A percentile compares a stretch with the other conserved stretches of the same genome.
These are phyloP conservation scores for Campoletis sonorensis DNA, from an alignment of 1,140 invertebrate genomes.

Conservation along the genomic window DNA sequence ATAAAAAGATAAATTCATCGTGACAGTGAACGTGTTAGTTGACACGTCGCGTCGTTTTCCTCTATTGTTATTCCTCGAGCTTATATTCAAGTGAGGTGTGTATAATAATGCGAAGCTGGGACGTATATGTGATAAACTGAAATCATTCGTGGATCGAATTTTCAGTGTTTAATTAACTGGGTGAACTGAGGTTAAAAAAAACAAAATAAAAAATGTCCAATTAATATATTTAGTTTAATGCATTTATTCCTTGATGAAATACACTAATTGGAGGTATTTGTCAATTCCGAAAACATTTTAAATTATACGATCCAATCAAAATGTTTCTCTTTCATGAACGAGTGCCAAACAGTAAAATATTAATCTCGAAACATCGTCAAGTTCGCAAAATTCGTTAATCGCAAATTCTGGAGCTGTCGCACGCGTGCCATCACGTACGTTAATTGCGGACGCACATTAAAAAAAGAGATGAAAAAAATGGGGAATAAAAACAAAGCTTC, in stretches of 20 bases:
- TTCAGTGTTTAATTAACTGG: no score
- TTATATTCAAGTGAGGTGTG: not conserved
- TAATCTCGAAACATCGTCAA: not conserved
- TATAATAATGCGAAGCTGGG: no score
- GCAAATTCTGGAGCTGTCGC: conserved; percentile 1
- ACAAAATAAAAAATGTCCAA: no score
- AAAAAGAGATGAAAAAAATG: not conserved
- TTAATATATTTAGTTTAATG: no score
- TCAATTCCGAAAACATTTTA: no score
- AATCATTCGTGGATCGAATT: no score
- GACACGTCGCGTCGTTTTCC: conserved; percentile 44
- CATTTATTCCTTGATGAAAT: no score
- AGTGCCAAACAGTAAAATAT: not conserved
- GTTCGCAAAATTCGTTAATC: not conserved
- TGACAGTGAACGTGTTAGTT: conserved; percentile 40
- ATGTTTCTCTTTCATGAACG: no score
- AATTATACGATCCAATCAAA: no score
- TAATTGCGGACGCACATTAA: not conserved
- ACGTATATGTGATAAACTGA: no score
- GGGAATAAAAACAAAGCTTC: conserved; percentile 4
- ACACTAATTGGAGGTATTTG: no score
- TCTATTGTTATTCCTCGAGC: conserved; percentile 5
- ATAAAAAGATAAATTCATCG: not conserved
- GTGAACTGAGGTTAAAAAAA: no score
- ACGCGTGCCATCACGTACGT: conserved; percentile 13